Evolutionary conservation across 2,113 vertebrate genomes (phyloP).

Genomic region (Chlorodrepanis virens): DNA sequence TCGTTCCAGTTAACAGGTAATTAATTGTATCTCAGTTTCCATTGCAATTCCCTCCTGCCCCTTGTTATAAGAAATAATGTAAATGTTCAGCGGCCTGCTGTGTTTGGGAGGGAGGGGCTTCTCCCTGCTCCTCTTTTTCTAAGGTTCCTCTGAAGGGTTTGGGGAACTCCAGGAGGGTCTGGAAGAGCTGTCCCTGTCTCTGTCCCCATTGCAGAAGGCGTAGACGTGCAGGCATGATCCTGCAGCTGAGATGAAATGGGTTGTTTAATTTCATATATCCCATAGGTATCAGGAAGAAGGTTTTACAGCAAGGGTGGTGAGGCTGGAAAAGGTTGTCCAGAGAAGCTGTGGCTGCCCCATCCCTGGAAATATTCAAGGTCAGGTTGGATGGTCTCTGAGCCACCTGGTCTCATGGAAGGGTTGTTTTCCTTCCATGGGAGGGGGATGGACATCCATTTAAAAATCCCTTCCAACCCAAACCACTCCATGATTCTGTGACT

Average conservation of each 20-base stretch:
- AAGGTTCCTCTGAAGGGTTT: not conserved
- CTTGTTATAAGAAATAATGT: not conserved
- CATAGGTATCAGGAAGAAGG: not conserved
- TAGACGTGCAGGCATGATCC: not conserved
- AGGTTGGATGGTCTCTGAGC: not conserved
- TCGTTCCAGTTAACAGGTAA: constrained; percentile 55
- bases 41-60: not conserved
- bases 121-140: not conserved
- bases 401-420: fast-evolving
- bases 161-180: not conserved
- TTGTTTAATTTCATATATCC: not conserved
- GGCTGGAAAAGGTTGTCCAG: not conserved
- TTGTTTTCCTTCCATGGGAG: not conserved
- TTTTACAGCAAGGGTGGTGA: not conserved
- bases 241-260: not conserved
- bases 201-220: not conserved
- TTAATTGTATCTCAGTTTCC: constrained; percentile 46
- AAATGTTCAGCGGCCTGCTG: not conserved
- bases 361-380: not conserved
- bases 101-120: not conserved
- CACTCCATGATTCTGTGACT: not conserved
- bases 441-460: not conserved
- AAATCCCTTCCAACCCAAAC: not conserved
- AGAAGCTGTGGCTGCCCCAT: not conserved
- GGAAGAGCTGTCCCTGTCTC: not conserved